These are phyloP conservation scores for Neodiprion pinetum DNA, from an alignment of 1,140 invertebrate genomes.

Conservation along the genomic window DNA sequence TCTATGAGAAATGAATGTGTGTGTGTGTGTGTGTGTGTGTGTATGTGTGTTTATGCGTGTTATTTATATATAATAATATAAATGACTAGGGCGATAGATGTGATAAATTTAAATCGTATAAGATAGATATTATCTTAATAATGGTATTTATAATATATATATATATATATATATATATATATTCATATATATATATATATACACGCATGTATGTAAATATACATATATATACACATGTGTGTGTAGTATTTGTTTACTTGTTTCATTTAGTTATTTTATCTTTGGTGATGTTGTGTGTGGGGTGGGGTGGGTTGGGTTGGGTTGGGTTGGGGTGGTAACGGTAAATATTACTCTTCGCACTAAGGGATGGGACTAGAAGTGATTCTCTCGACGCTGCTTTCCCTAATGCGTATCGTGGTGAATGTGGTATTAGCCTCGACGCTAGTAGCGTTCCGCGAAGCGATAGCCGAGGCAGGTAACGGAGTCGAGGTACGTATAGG, in stretches of 20 bases:
- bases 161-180: not conserved
- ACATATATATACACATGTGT: not conserved
- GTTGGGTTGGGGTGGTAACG: too few species aligned
- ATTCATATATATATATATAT: not conserved
- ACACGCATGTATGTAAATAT: not conserved
- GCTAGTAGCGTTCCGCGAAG: slow-evolving; percentile 34
- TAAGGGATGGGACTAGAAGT: slow-evolving; percentile 63
- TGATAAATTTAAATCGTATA: too few species aligned
- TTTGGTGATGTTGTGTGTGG: slow-evolving; percentile 15
- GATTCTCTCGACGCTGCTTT: slow-evolving; percentile 61
- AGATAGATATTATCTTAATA: too few species aligned
- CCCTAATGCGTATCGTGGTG: slow-evolving; percentile 59
- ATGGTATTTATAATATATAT: too few species aligned
- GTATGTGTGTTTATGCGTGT: slow-evolving; percentile 39
- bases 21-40: not conserved
- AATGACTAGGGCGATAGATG: slow-evolving; percentile 55
- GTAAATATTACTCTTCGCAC: slow-evolving; percentile 32
- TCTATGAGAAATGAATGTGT: not conserved
- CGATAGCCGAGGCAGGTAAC: slow-evolving; percentile 34
- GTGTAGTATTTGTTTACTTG: not conserved
- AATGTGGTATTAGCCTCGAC: slow-evolving; percentile 49
- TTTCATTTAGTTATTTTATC: slow-evolving; percentile 9
- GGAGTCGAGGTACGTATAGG: slow-evolving; percentile 24
- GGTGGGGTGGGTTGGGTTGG: too few species aligned
- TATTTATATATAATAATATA: slow-evolving; percentile 12